A percentile compares a stretch with the other conserved stretches of the same genome.
Conservation (phyloP, 2,797 vertebrate genomes). For the Lagodon rhomboides region DNA sequence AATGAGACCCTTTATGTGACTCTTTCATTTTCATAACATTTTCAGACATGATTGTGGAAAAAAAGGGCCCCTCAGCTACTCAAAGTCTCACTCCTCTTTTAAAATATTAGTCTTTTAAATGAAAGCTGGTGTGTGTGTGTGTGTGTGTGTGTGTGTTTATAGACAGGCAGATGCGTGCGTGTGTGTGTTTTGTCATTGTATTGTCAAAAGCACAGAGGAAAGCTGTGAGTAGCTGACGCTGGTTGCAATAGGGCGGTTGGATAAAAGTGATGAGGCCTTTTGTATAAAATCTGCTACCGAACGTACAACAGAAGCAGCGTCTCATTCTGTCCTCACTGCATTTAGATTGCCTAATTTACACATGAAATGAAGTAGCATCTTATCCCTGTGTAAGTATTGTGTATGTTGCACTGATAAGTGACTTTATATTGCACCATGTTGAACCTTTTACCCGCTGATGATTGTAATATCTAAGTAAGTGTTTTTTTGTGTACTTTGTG, state of each 20-base stretch:
- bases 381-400: slow-evolving; percentile 50
- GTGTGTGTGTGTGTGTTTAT: slow-evolving; percentile 6
- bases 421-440: slow-evolving; percentile 41
- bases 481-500: slow-evolving; percentile 19
- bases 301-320: slow-evolving; percentile 62
- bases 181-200: background rate
- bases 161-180: slow-evolving; percentile 7
- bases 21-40: slow-evolving; percentile 41
- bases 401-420: slow-evolving; percentile 58
- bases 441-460: slow-evolving; percentile 48
- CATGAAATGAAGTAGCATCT: slow-evolving; percentile 66
- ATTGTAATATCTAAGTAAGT: slow-evolving; percentile 35
- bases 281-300: slow-evolving; percentile 62
- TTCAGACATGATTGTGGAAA: slow-evolving; percentile 20
- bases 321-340: slow-evolving; percentile 67
- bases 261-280: slow-evolving; percentile 69
- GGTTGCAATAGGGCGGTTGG: slow-evolving; percentile 43
- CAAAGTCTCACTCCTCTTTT: slow-evolving; percentile 34
- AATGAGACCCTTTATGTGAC: slow-evolving; percentile 26
- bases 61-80: slow-evolving; percentile 6
- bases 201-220: slow-evolving; percentile 42
- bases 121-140: slow-evolving; percentile 17
- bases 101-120: slow-evolving; percentile 42
- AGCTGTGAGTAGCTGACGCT: slow-evolving; percentile 34
- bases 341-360: slow-evolving; percentile 82